Evolutionary conservation across 2,888 invertebrate species (phyloP), one percentile per base, ranked within the genome.

Genomic region (Pachliopta kotzebuea): DNA sequence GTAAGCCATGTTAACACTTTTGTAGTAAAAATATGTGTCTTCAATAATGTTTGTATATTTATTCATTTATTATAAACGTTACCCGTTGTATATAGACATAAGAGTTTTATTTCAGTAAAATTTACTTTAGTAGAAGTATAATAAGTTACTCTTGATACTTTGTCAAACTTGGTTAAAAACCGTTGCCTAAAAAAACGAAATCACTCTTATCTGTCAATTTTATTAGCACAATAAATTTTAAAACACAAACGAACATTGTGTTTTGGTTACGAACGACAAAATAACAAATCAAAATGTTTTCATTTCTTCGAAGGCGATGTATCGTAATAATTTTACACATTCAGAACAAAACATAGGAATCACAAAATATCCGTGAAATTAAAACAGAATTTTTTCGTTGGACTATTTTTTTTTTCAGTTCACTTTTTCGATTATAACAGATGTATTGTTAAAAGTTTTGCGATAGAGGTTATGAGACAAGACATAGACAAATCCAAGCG

Each of bases 231-330:
- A 85, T 87, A 88, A 88, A 87, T 89, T 77, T 75, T 74, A 74
- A 72, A 79, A 81, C 75, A 82, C 77, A 79, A 61, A 82, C 79
- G 83, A 83, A 83, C 80, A 76, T 73, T 80, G 83, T 88, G 83
- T 88, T 90, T 87, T 88, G 86, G 83, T 81, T 84, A 73, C 75
- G 80, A 80, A 79, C 77, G 86, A 89, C 88, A 86, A 81, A 85
- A 83, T 81, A 88, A 45, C 87, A 86, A 88, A 88, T 86, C 85
- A 84, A 78, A 79, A 75, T 73, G 65, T 52, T 76, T 80, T 81
- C 74, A 75, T 81, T 80, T 79, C 77, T 77, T 74, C 71, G 77
- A 74, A 80, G 76, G 75, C 71, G 71, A 72, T 72, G 70, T 72
- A 72, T 72, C 73, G 79, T 75, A 78, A 84, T 85, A 84, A 85